A percentile compares a stretch with the other conserved stretches of the same genome.
phyloP scores from a whole-genome alignment of 2,797 vertebrate genomes.

The Dryobates pubescens region DNA sequence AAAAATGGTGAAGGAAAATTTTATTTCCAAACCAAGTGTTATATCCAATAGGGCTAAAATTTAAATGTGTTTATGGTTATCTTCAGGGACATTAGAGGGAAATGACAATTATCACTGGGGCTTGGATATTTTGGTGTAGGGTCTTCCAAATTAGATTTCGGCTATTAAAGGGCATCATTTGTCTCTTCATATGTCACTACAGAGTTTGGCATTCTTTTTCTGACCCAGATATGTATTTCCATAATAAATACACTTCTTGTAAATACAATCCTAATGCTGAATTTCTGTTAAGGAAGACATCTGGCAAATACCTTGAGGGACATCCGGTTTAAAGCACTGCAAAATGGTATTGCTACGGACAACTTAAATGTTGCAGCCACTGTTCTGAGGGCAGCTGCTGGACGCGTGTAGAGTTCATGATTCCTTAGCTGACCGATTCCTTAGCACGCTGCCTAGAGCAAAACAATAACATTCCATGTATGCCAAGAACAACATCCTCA shows the following conservation, averaged over 20 bases:
- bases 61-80: neutral
- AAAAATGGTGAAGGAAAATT: neutral
- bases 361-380: neutral
- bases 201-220: neutral
- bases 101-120: neutral
- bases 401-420: too few species aligned
- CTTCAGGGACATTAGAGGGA: neutral
- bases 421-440: too few species aligned
- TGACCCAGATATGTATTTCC: neutral
- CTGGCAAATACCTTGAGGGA: neutral
- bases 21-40: neutral
- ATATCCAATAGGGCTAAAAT: neutral
- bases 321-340: neutral
- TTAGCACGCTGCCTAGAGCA: too few species aligned
- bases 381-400: too few species aligned
- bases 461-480: too few species aligned
- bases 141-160: neutral
- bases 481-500: too few species aligned
- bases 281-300: neutral
- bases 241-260: neutral
- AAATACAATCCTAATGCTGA: neutral
- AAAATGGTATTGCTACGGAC: neutral
- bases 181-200: neutral
- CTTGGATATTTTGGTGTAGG: neutral
- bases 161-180: neutral